Evolutionary conservation across 2,888 invertebrate species (phyloP), one percentile per base, ranked within the genome.

Genomic region (Ochlodes sylvanus): DNA sequence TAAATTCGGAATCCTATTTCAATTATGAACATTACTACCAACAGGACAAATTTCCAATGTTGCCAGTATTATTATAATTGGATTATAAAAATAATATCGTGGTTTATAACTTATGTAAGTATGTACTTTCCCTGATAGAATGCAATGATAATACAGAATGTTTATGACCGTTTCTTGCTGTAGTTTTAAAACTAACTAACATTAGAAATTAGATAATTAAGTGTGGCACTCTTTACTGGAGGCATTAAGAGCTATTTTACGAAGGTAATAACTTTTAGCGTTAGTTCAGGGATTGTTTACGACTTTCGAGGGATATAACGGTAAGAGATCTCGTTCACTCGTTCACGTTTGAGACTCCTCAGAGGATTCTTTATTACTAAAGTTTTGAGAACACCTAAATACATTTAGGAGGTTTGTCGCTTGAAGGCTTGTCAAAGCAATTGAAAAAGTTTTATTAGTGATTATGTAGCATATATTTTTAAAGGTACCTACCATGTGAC

Each of bases 161-260:
- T 38, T 38, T 38, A 9, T 38, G 38, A 38, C 10, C 10, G 10
- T 38, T 10, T 38, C 38, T 38, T 9, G 9, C 38, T 38, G 38
- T 9, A 38, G 38, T 2, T 38, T 38, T 10, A 38, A 38, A 38
- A 38, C 38, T 38, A 38, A 38, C 12, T 38, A 38, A 5, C 27
- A 27, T 27, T 27, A 17, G 47, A 71, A 70, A 71, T 72, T 70
- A 54, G 60, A 60, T 70, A 64, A 71, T 69, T 68, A 66, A 58
- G 60, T 70, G 68, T 70, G 55, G 44, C 65, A 63, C 47, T 68
- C 47, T 60, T n/a, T n/a, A 21, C n/a, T 47, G 14, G 44, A 14
- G 10, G 27, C 21, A 42, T 55, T 55, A 44, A 62, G 47, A 67
- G 61, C 38, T 21, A 42, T 62, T 67, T 67, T 62, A 62, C 47